Evolutionary conservation across 2,113 vertebrate genomes (phyloP).

Genomic region (Phalacrocorax carbo): DNA sequence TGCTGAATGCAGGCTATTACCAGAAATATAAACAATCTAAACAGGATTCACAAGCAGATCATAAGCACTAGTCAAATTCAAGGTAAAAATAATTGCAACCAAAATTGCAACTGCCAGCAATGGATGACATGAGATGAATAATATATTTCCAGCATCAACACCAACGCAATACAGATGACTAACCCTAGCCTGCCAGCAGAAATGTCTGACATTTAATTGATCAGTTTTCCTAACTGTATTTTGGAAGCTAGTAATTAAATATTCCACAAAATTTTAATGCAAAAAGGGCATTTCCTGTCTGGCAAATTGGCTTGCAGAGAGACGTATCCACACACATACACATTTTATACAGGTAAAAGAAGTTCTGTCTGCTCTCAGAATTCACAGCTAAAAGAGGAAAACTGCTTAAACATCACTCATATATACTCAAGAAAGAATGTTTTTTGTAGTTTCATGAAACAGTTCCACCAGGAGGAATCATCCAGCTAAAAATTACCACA

Average conservation of each 20-base stretch:
- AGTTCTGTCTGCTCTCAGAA: not conserved
- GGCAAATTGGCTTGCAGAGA: not conserved
- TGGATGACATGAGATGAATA: constrained; percentile 51
- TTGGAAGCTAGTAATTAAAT: not conserved
- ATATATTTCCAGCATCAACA: constrained; percentile 46
- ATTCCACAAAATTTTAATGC: not conserved
- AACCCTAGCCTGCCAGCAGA: constrained; percentile 17
- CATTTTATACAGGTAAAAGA: not conserved
- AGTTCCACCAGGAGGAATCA: not conserved
- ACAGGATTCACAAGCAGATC: constrained; percentile 59
- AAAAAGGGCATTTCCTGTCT: not conserved
- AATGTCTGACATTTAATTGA: not conserved
- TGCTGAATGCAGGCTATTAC: constrained; percentile 30
- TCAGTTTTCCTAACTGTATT: not conserved
- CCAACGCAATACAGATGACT: constrained; percentile 26
- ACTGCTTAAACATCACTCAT: not conserved
- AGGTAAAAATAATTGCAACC: constrained; percentile 66
- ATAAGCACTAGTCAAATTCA: constrained; percentile 31
- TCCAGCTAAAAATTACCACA: constrained; percentile 33
- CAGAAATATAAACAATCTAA: constrained; percentile 55
- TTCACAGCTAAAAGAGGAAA: constrained; percentile 11
- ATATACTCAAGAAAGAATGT: not conserved
- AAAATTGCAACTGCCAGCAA: constrained; percentile 43
- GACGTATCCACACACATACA: not conserved
- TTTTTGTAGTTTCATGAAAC: not conserved